A percentile compares a stretch with the other conserved stretches of the same genome.
phyloP scores from a whole-genome alignment of 2,113 vertebrate species.

The Chaetops frenatus region DNA sequence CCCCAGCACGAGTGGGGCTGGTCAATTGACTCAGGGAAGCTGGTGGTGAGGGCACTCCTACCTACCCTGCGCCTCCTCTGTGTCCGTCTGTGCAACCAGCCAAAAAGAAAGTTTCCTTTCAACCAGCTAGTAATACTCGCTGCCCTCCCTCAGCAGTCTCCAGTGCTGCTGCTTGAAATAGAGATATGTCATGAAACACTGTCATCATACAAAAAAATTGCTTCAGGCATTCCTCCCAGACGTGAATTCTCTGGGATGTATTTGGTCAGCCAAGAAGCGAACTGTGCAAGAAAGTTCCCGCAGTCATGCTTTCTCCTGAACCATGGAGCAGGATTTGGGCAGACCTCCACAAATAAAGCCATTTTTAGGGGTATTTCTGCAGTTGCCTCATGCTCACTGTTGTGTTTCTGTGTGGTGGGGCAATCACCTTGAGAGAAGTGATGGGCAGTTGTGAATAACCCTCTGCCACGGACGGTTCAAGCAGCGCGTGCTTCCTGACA shows the following conservation, averaged over 20 bases:
- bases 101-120: not conserved
- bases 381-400: fast-evolving
- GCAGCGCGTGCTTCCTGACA: not conserved
- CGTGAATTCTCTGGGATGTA: not conserved
- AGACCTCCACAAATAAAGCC: not conserved
- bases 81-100: not conserved
- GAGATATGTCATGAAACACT: not conserved
- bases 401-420: not conserved
- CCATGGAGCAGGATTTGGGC: not conserved
- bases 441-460: not conserved
- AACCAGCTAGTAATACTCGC: not conserved
- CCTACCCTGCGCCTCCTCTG: fast-evolving
- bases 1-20: fast-evolving
- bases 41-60: not conserved
- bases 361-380: not conserved
- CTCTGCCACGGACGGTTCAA: fast-evolving
- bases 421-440: not conserved
- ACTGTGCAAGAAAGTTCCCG: not conserved
- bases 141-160: not conserved
- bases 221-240: not conserved
- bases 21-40: not conserved
- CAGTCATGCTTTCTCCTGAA: not conserved
- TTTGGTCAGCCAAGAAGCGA: not conserved
- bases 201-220: not conserved
- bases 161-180: not conserved